Percentiles rank a stretch among this genome's conserved stretches.
Evolutionary conservation across 2,888 invertebrate genomes (phyloP).

Genomic region (Meandrusa payeni): DNA sequence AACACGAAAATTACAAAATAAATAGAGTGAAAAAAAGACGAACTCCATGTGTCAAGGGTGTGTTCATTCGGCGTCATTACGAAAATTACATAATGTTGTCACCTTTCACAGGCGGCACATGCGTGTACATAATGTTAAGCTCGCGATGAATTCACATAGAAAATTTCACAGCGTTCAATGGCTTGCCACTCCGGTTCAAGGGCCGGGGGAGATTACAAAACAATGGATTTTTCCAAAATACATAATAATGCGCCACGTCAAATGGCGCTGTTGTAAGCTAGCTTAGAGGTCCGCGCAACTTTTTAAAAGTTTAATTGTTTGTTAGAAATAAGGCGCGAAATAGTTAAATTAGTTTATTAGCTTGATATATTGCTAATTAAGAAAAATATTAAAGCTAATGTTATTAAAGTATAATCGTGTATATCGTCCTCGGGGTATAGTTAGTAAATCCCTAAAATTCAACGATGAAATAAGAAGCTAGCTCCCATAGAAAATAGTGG

Average conservation of each 20-base stretch:
- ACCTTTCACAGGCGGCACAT: conserved; percentile 49
- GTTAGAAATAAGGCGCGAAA: no score
- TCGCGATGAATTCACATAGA: conserved; percentile 48
- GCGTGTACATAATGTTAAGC: conserved; percentile 41
- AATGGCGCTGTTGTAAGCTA: conserved; percentile 62
- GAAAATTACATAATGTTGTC: conserved; percentile 55
- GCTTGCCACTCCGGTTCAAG: conserved; percentile 56
- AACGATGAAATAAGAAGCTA: no score
- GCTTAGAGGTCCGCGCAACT: conserved; percentile 56
- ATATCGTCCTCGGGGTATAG: no score
- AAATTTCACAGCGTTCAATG: conserved; percentile 54
- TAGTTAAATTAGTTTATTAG: no score
- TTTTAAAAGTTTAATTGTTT: background rate
- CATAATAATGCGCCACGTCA: conserved; percentile 77
- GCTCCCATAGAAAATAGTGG: no score
- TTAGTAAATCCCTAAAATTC: no score
- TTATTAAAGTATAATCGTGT: no score
- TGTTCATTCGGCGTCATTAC: conserved; percentile 50
- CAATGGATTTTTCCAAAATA: conserved; percentile 78
- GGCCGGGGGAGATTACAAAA: conserved; percentile 73
- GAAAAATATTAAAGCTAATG: no score
- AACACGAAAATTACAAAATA: conserved; percentile 22
- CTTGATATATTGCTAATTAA: no score
- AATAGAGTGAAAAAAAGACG: conserved; percentile 29
- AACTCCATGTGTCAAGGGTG: conserved; percentile 31